Evolutionary conservation across 2,113 vertebrate species (phyloP).

Genomic region (Ornithorhynchus anatinus): DNA sequence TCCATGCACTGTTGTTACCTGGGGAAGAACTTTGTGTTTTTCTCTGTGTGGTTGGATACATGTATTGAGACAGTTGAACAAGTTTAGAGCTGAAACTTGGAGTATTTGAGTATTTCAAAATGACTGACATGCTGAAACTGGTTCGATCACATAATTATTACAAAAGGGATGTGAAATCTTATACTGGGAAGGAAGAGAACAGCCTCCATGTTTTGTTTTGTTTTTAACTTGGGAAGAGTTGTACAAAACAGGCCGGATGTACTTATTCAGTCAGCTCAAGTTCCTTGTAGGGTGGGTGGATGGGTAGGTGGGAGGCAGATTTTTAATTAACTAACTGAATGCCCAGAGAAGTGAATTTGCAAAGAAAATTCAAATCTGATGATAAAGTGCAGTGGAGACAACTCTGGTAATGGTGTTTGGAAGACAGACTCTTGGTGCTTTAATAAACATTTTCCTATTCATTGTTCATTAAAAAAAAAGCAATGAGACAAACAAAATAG

Average conservation of each 20-base stretch:
- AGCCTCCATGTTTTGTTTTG: conserved; percentile 16
- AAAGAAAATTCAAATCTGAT: conserved; percentile 16
- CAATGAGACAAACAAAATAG: neutral
- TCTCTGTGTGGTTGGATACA: neutral
- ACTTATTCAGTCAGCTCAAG: conserved; percentile 41
- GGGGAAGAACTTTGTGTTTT: neutral
- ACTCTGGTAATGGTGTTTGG: neutral
- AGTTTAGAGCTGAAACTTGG: conserved; percentile 24
- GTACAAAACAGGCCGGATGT: conserved; percentile 57
- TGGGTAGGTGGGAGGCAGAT: conserved; percentile 39
- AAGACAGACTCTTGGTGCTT: neutral
- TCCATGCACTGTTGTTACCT: neutral
- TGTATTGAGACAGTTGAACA: neutral
- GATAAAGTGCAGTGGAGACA: neutral
- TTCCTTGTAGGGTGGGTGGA: conserved; percentile 34
- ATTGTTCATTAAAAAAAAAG: neutral
- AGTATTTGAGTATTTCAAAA: neutral
- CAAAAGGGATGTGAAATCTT: conserved; percentile 25
- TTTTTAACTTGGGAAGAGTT: conserved; percentile 32
- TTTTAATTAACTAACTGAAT: conserved; percentile 60
- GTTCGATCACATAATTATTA: conserved; percentile 13
- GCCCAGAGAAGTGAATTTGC: conserved; percentile 32
- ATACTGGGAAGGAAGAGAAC: conserved; percentile 28
- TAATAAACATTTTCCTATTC: neutral
- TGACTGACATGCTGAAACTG: conserved; percentile 20